Conservation (phyloP, 2,113 vertebrate species). For the Saguinus imperator region DNA sequence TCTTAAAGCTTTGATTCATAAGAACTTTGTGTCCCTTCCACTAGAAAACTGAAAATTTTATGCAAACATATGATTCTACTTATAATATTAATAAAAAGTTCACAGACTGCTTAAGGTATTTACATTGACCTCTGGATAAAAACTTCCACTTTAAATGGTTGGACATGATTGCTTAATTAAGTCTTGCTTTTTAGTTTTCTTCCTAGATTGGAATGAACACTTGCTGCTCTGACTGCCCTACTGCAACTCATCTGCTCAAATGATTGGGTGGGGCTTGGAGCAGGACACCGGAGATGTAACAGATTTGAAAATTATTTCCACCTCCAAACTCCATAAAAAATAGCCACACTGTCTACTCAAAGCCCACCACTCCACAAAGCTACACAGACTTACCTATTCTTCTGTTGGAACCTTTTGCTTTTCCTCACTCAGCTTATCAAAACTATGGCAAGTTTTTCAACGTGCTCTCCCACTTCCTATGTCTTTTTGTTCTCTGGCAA, state of each 20-base stretch:
- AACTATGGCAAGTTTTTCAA: background rate
- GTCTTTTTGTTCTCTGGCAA: background rate
- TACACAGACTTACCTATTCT: background rate
- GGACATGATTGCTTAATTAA: background rate
- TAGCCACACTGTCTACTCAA: background rate
- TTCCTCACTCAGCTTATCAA: background rate
- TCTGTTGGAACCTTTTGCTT: accelerated
- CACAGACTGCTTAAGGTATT: background rate
- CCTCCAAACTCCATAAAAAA: background rate
- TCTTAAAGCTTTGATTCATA: background rate
- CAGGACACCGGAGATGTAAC: background rate
- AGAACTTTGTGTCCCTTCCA: background rate
- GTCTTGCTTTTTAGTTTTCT: background rate
- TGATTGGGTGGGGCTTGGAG: background rate
- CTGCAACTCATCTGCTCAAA: background rate
- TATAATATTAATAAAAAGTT: background rate
- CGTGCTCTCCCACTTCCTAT: background rate
- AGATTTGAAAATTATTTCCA: background rate
- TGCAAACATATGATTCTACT: background rate
- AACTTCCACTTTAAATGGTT: background rate
- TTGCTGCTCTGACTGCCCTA: background rate
- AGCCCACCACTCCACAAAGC: background rate
- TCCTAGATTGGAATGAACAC: background rate
- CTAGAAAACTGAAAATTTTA: background rate
- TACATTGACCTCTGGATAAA: background rate